These are phyloP conservation scores for Xerus inauris DNA, from an alignment of 2,113 vertebrate species.

Conservation along the genomic window DNA sequence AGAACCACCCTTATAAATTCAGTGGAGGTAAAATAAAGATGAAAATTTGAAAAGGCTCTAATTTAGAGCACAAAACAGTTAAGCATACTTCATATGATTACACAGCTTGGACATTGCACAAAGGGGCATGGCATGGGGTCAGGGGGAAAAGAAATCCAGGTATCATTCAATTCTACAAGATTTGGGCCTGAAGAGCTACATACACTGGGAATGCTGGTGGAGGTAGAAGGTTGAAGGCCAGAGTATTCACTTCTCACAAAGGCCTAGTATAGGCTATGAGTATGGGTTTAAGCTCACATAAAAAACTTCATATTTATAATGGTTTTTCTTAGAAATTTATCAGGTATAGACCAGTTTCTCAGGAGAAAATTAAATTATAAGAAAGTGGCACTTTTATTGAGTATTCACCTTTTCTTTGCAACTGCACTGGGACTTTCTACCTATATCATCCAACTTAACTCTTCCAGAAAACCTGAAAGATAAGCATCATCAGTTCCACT, in stretches of 20 bases:
- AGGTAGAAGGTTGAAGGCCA: background rate
- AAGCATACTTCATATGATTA: background rate
- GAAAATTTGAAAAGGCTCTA: background rate
- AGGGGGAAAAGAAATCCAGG: background rate
- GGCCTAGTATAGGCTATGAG: background rate
- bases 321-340: background rate
- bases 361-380: background rate
- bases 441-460: background rate
- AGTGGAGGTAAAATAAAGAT: background rate
- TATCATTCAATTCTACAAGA: background rate
- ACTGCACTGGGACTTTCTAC: background rate
- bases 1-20: background rate
- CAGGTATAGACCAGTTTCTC: background rate
- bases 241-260: background rate
- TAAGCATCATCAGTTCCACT: background rate
- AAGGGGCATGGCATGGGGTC: background rate
- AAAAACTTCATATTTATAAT: background rate
- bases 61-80: background rate
- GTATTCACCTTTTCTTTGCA: background rate
- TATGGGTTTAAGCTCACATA: background rate
- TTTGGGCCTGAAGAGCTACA: background rate
- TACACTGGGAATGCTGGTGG: background rate
- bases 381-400: background rate
- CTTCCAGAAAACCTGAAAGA: background rate
- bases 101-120: background rate